Percentiles rank a stretch among this genome's conserved stretches.
Evolutionary conservation across 2,888 invertebrate species (phyloP).

Genomic region (Hirtodrosophila alboralis): DNA sequence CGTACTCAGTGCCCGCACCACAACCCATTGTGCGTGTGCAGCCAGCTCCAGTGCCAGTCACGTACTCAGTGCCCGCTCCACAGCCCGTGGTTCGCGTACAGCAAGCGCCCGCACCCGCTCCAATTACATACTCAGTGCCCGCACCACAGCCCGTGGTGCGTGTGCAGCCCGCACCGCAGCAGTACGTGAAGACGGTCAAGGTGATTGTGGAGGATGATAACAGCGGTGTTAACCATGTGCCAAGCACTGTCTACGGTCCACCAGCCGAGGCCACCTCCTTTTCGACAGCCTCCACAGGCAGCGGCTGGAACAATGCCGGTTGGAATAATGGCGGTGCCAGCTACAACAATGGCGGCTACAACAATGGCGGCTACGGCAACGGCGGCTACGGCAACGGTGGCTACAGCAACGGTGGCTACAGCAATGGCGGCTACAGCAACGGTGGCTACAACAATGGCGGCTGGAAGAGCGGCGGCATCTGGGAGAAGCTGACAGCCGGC

Average conservation of each 20-base stretch:
- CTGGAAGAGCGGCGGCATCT: slow-evolving; percentile 77
- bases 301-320: slow-evolving; percentile 8
- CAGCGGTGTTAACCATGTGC: slow-evolving; percentile 33
- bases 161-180: slow-evolving; percentile 37
- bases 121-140: slow-evolving; percentile 21
- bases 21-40: slow-evolving; percentile 7
- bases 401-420: slow-evolving; percentile 46
- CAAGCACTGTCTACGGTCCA: slow-evolving; percentile 64
- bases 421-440: slow-evolving; percentile 47
- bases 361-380: slow-evolving; percentile 24
- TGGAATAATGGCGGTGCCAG: slow-evolving; percentile 36
- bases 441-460: slow-evolving; percentile 39
- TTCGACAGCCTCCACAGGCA: slow-evolving; percentile 24
- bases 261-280: slow-evolving; percentile 39
- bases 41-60: slow-evolving; percentile 24
- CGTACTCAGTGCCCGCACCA: slow-evolving; percentile 28
- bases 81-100: slow-evolving; percentile 27
- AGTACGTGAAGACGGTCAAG: slow-evolving; percentile 75
- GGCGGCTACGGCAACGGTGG: slow-evolving; percentile 37
- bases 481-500: slow-evolving; percentile 72
- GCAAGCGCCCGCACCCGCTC: slow-evolving; percentile 37
- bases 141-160: slow-evolving; percentile 24
- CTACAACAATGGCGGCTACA: slow-evolving; percentile 45
- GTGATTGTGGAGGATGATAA: slow-evolving; percentile 68
- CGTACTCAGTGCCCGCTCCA: slow-evolving; percentile 35